Evolutionary conservation across 2,797 vertebrate genomes (phyloP), one percentile per base, ranked within the genome.

Genomic region (Gadopsis marmoratus): DNA sequence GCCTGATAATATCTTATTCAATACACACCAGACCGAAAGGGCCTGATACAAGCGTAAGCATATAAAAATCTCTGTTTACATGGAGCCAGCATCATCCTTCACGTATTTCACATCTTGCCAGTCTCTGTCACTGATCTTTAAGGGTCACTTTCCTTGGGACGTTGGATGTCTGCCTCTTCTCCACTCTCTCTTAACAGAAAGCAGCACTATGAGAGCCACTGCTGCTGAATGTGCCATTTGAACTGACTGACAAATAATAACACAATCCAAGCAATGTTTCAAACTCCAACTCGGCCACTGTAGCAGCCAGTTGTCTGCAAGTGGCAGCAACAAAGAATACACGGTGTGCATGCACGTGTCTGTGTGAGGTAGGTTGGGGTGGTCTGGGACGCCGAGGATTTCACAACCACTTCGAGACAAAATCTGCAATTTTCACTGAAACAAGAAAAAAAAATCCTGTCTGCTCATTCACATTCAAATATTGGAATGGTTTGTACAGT

Each of bases 1-100:
- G 76, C 62, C 41, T n/a, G 78, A 88, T 88, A 64, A 87, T 81
- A 82, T 89, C 84, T 69, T 63, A 76, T 66, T 86, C 54, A 72
- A 73, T 21, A 71, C 53, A 26, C 53, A 71, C 47, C 54, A 63
- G 33, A 75, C 50, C 56, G 56, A 54, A 81, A 35, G 11, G 31
- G 50, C 43, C 61, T 69, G 59, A 75, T 65, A 29, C 11, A 55
- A 74, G 33, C 9, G 6, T 70, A 62, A 76, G 37, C 71, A 63
- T 43, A 51, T 5, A 51, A 72, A 85, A 79, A 51, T 72, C 64
- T 67, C 54, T 85, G 65, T 86, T 86, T 78, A 88, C 66, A 63
- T 41, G 56, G 9, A 56, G 19, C 1, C 35, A 7, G 43, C 62
- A 26, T 85, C 51, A 29, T 74, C 60, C 51, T 56, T 66, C 50